Base-by-base conservation (phyloP, 2,797 vertebrate genomes). In the Chelidonichthys spinosus region DNA sequence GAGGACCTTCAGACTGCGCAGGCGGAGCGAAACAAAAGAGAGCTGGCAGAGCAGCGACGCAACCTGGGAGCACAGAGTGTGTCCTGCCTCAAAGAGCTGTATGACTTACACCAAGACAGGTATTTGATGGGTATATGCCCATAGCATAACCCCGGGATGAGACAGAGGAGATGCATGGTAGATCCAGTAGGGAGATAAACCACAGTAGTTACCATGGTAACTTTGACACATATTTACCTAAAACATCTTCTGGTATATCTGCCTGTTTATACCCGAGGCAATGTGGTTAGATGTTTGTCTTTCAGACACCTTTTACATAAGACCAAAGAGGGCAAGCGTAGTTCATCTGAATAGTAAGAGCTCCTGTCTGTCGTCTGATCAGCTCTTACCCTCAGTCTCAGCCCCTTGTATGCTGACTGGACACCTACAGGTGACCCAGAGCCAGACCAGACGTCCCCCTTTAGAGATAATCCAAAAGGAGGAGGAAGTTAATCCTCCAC, bases 31-130 rank as follows among this genome's bases (percentile, higher is more conserved):
- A 80, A 81, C 73, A 95, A 70, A 72, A 93, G 91, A 10, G 96
- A 96, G 40, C 87, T 84, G 36, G 83, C 81, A 33, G 96, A 96
- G 69, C 95, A 94, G 71, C 94, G 92, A 17, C 93, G 92, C 53
- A 91, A 85, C 18, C 90, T 95, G 0, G 91, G 95, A 0, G 92
- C 95, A 2, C 96, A 96, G 73, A 98, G 96, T 3, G 93, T 98
- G 78, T 94, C 96, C 0, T 97, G 96, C 63, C 90, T 98, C 81
- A 97, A 97, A 85, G 97, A 98, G 90, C 92, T 99, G 0, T 97
- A 98, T 9, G 95, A 99, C 84, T 90, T 97, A 64, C 96, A 93
- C 6, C 76, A 84, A 2, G 86, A 96, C 90, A 95, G 96, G 98
- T 98, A 95, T 18, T 56, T 15, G 8, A 11, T 66, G 35, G 52